Evolutionary conservation across 2,888 invertebrate genomes (phyloP).

Genomic region (Cistogaster globosa): DNA sequence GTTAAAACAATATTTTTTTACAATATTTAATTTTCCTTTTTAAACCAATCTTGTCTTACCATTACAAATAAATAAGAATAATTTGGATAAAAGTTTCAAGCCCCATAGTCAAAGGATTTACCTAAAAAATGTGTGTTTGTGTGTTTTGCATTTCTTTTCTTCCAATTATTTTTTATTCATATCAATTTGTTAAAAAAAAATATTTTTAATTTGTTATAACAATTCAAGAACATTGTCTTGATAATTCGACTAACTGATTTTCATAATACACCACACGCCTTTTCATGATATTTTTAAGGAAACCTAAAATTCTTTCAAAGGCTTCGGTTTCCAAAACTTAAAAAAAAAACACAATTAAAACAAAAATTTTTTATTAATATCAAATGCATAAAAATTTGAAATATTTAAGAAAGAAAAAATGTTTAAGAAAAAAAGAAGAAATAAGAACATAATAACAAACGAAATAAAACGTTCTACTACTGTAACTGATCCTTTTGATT

Average conservation of each 20-base stretch:
- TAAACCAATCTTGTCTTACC: slow-evolving; percentile 64
- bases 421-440: not conserved
- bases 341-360: slow-evolving; percentile 39
- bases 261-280: slow-evolving; percentile 98
- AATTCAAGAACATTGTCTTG: slow-evolving; percentile 73
- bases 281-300: slow-evolving; percentile 99
- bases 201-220: no score
- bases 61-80: slow-evolving; percentile 32
- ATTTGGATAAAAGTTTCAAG: slow-evolving; percentile 44
- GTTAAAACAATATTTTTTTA: slow-evolving; percentile 65
- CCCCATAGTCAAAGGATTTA: slow-evolving; percentile 47
- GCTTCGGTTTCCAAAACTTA: slow-evolving; percentile 97
- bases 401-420: not conserved
- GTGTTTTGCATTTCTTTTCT: slow-evolving; percentile 64
- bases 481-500: slow-evolving; percentile 60
- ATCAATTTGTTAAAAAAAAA: not conserved
- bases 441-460: no score
- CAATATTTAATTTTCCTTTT: slow-evolving; percentile 49
- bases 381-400: slow-evolving; percentile 23
- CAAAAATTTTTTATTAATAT: slow-evolving; percentile 34
- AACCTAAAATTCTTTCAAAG: slow-evolving; percentile 97
- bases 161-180: slow-evolving; percentile 37
- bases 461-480: slow-evolving; percentile 40
- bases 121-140: slow-evolving; percentile 54
- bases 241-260: slow-evolving; percentile 78